Conservation (phyloP, 2,888 invertebrate genomes). For the Camptogramma bilineatum region DNA sequence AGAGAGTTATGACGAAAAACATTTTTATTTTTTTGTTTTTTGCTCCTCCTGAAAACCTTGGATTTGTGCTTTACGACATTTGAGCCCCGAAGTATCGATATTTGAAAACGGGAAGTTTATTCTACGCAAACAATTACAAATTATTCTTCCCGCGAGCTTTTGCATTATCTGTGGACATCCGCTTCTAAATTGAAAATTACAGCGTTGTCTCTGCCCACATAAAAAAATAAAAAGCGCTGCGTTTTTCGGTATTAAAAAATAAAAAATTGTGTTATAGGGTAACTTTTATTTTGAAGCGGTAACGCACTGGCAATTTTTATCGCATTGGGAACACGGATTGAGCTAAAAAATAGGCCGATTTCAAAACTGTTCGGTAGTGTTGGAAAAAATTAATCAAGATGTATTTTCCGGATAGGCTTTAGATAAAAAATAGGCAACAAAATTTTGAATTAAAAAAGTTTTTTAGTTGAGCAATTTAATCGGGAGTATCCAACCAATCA, state of each 20-base stretch:
- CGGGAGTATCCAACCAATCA: too few relatives aligned
- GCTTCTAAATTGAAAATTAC: slow-evolving; percentile 45
- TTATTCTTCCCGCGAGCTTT: slow-evolving; percentile 19
- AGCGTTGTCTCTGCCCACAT: slow-evolving; percentile 29
- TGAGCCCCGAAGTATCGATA: slow-evolving; percentile 4
- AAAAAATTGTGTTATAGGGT: slow-evolving; percentile 10
- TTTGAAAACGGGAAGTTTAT: slow-evolving; percentile 20
- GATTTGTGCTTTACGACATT: too few relatives aligned
- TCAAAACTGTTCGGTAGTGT: too few relatives aligned
- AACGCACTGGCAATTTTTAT: not conserved
- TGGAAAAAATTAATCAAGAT: too few relatives aligned
- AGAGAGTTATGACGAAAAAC: too few relatives aligned
- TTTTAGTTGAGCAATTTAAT: too few relatives aligned
- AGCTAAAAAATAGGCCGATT: too few relatives aligned
- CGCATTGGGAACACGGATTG: not conserved
- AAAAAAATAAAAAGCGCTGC: slow-evolving; percentile 23
- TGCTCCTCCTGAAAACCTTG: too few relatives aligned
- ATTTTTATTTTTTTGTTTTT: too few relatives aligned
- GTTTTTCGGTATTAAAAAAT: slow-evolving; percentile 17
- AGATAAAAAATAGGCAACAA: too few relatives aligned
- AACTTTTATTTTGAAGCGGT: slow-evolving; percentile 15
- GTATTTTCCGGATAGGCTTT: too few relatives aligned
- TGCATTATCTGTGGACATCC: slow-evolving; percentile 34
- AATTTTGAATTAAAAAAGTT: too few relatives aligned
- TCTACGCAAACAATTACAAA: slow-evolving; percentile 25